A percentile compares a stretch with the other conserved stretches of the same genome.
Evolutionary conservation across 2,888 invertebrate genomes (phyloP).

Genomic region (Theretra japonica): DNA sequence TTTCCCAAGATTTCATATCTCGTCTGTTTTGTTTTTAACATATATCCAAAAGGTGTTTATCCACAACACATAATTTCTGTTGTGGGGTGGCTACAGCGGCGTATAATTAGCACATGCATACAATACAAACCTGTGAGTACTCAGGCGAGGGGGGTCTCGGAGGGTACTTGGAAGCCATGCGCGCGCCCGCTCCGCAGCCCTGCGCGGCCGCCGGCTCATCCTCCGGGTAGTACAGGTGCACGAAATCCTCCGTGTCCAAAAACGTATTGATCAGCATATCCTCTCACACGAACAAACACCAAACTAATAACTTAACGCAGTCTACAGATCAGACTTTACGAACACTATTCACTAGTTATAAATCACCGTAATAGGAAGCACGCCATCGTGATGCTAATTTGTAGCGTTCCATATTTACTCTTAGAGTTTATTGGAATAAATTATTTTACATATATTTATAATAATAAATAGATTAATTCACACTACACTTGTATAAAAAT

Average conservation of each 20-base stretch:
- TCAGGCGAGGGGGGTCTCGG: constrained; percentile 75
- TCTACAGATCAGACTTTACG: constrained; percentile 73
- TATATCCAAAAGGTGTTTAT: too few species aligned
- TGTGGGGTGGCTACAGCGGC: too few species aligned
- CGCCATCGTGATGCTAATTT: constrained; percentile 69
- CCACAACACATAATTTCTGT: too few species aligned
- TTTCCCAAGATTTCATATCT: too few species aligned
- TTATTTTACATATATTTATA: constrained; percentile 44
- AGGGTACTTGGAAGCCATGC: constrained; percentile 78
- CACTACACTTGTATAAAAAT: constrained; percentile 75
- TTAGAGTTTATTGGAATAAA: constrained; percentile 49
- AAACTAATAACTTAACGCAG: constrained; percentile 73
- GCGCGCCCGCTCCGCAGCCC: constrained; percentile 78
- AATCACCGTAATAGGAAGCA: constrained; percentile 71
- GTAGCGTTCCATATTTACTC: constrained; percentile 70
- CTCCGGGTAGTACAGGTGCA: constrained; percentile 80
- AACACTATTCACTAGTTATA: constrained; percentile 62
- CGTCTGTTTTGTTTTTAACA: too few species aligned
- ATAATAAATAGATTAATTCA: constrained; percentile 67
- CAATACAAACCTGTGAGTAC: constrained; percentile 71
- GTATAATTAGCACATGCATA: neutral
- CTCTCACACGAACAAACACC: constrained; percentile 63
- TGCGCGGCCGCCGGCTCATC: constrained; percentile 75
- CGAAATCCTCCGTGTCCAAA: constrained; percentile 84
- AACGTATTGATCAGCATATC: constrained; percentile 83